These are phyloP conservation scores for Cotesia typhae DNA, from an alignment of 1,140 invertebrate genomes.

Conservation along the genomic window DNA sequence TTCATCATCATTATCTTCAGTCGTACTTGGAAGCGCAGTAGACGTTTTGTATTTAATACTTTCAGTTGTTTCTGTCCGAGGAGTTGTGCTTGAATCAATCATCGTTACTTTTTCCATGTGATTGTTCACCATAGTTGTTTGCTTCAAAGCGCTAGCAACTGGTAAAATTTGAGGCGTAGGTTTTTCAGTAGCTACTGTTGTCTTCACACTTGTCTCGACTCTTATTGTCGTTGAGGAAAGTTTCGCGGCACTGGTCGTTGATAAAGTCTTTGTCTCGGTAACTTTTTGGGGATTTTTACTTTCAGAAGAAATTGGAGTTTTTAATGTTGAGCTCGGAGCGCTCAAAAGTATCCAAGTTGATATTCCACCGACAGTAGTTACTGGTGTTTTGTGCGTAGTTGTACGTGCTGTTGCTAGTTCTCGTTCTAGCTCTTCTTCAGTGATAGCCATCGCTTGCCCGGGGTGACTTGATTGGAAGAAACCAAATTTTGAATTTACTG, in stretches of 20 bases:
- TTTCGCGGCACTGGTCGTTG: slow-evolving; percentile 2
- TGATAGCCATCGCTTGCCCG: slow-evolving; percentile 63
- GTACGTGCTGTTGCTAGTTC: slow-evolving; percentile 52
- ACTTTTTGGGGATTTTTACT: slow-evolving; percentile 28
- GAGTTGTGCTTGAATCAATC: slow-evolving; percentile 17
- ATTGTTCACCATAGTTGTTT: slow-evolving; percentile 28
- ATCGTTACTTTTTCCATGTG: slow-evolving; percentile 39
- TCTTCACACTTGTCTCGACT: slow-evolving; percentile 21
- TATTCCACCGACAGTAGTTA: slow-evolving; percentile 70
- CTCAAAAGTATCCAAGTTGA: slow-evolving; percentile 81
- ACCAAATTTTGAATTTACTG: slow-evolving; percentile 62
- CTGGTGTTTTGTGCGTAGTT: slow-evolving; percentile 65
- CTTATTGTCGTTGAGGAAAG: slow-evolving; percentile 7
- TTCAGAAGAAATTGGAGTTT: slow-evolving; percentile 39
- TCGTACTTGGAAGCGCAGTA: not conserved
- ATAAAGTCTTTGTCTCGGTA: slow-evolving; percentile 35
- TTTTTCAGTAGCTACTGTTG: slow-evolving; percentile 32
- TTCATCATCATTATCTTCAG: slow-evolving; percentile 2
- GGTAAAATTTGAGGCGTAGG: slow-evolving; percentile 37
- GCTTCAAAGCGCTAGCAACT: slow-evolving; percentile 30
- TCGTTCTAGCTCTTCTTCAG: slow-evolving; percentile 61
- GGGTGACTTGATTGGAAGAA: slow-evolving; percentile 61
- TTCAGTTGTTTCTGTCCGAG: slow-evolving; percentile 16
- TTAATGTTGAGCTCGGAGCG: slow-evolving; percentile 63
- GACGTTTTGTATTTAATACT: not conserved